Evolutionary conservation across 2,113 vertebrate species (phyloP).

Genomic region (Cromileptes altivelis): DNA sequence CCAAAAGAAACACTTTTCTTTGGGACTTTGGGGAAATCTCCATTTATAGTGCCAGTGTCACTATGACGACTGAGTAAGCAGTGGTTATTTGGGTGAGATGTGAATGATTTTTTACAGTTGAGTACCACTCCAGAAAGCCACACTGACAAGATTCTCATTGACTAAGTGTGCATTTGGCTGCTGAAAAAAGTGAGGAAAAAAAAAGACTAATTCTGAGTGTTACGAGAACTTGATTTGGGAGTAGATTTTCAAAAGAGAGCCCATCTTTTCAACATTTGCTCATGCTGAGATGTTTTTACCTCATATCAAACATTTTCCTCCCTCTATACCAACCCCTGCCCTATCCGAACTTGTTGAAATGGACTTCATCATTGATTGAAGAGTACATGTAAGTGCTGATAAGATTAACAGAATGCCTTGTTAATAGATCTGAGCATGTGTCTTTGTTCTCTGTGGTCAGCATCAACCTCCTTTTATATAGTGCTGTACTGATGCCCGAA

Average conservation of each 20-base stretch:
- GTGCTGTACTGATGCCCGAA: neutral
- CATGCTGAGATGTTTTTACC: conserved; percentile 7
- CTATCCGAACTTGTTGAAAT: neutral
- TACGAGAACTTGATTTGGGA: neutral
- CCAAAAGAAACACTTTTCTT: neutral
- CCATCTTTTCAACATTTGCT: conserved; percentile 19
- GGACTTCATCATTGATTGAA: neutral
- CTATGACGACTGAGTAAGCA: neutral
- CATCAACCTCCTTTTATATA: neutral
- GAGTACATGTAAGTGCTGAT: conserved; percentile 23
- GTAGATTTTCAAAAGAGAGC: conserved; percentile 3
- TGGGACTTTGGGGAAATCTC: neutral
- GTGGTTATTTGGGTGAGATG: neutral
- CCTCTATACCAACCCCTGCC: neutral
- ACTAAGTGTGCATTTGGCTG: neutral
- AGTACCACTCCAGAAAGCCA: neutral
- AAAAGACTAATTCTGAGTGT: neutral
- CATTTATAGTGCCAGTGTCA: neutral
- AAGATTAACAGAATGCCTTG: conserved; percentile 13
- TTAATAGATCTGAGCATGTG: neutral
- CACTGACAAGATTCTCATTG: neutral
- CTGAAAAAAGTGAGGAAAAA: neutral
- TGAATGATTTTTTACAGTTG: neutral
- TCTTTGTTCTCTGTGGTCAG: conserved; percentile 42
- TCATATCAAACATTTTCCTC: conserved; percentile 18